Evolutionary conservation across 2,888 invertebrate genomes (phyloP), one percentile per base, ranked within the genome.

Genomic region (Nemurella pictetii): DNA sequence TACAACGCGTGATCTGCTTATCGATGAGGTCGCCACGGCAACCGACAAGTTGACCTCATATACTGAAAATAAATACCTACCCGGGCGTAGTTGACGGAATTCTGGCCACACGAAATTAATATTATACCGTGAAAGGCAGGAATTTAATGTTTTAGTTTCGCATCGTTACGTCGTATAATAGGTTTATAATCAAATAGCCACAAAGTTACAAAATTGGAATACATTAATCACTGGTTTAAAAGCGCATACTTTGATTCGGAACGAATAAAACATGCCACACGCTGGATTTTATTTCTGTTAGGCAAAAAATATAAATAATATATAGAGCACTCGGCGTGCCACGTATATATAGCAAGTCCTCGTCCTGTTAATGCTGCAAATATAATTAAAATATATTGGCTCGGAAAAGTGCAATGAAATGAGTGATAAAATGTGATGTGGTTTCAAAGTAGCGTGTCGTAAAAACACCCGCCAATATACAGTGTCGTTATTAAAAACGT

Each of bases 1-100:
- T n/a, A n/a, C n/a, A 12, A 78, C 28, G 28, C 78, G 78, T 78
- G 78, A 78, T 78, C 78, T 12, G n/a, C 78, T 4, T 78, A 78
- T 29, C 78, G 78, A 78, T 28, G 29, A 15, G 78, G 78, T 55
- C 55, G 55, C 9, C 3, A 20, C 5, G 4, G 35, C 35, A 35
- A n/a, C 35, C 35, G 12, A 35, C 5, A 35, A 55, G 55, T 55
- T 55, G 55, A 55, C 55, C 55, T 55, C 55, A n/a, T n/a, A 55
- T 2, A 2, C 55, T 20, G 55, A 7, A 12, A 55, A 55, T 55
- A 55, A 55, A 55, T 55, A 55, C 55, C 55, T 55, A 55, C 5
- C 55, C 1, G 20, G 55, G 5, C 15, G 15, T 20, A 20, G 9
- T 55, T 55, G 55, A 55, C 55, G 20, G 55, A 12, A 12, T 55